phyloP scores from a whole-genome alignment of 2,888 invertebrate genomes.

The Salticus scenicus region DNA sequence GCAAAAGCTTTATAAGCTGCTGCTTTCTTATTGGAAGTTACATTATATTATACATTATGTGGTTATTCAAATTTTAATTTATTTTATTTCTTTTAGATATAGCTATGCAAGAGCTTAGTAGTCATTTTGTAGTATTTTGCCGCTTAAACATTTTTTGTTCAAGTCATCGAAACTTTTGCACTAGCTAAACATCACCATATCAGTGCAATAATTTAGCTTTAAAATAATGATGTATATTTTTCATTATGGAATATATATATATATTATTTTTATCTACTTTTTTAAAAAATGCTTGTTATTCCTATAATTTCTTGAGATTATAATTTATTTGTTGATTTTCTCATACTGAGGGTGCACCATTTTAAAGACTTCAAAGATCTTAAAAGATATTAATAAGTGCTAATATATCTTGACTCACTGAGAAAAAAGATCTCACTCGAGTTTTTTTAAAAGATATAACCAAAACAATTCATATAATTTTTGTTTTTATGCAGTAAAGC shows the following conservation, averaged over 20 bases:
- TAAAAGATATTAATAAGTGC: neutral
- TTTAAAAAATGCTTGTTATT: neutral
- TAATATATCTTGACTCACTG: neutral
- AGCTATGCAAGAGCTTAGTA: conserved; percentile 8
- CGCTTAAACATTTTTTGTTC: neutral
- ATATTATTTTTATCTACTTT: neutral
- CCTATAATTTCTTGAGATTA: neutral
- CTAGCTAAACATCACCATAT: neutral
- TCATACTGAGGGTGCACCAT: neutral
- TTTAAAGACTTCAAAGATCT: neutral
- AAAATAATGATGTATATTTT: neutral
- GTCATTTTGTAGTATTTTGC: conserved; percentile 1
- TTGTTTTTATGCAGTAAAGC: neutral
- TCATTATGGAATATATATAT: neutral
- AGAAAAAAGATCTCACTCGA: neutral
- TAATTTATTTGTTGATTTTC: neutral
- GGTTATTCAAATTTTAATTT: too few relatives aligned
- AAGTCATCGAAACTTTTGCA: neutral
- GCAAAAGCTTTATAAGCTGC: too few relatives aligned
- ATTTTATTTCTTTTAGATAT: neutral
- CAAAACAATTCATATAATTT: neutral
- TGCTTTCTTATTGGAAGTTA: too few relatives aligned
- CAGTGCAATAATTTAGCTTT: conserved; percentile 2
- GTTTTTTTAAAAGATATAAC: too few relatives aligned
- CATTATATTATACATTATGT: too few relatives aligned